A percentile compares a stretch with the other conserved stretches of the same genome.
These are phyloP conservation scores for Drosophila bunnanda DNA, from an alignment of 2,888 invertebrate species.

Conservation along the genomic window DNA sequence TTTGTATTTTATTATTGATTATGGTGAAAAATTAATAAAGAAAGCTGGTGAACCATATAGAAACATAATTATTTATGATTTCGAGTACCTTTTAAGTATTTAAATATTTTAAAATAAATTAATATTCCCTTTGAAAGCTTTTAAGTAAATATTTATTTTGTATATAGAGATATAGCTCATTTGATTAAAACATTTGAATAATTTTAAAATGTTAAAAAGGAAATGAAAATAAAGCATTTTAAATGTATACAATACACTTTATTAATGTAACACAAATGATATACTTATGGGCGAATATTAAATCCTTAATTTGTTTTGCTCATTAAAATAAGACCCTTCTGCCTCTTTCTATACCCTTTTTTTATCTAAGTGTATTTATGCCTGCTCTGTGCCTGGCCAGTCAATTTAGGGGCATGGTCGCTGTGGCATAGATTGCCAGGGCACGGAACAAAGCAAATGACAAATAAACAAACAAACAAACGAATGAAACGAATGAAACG, in stretches of 20 bases:
- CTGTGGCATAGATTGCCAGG: constrained; percentile 73
- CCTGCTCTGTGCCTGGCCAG: constrained; percentile 66
- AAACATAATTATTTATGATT: not conserved
- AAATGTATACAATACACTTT: too few species aligned
- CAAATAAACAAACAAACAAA: constrained; percentile 74
- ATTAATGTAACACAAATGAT: too few species aligned
- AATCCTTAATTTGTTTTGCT: not conserved
- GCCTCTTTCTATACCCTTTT: not conserved
- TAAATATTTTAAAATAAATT: too few species aligned
- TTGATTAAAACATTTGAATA: too few species aligned
- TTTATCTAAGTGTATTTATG: constrained; percentile 31
- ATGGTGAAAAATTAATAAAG: not conserved
- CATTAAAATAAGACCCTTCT: not conserved
- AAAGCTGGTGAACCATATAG: too few species aligned
- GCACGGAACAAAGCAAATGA: constrained; percentile 79
- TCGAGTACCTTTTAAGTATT: not conserved
- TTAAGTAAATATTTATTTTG: too few species aligned
- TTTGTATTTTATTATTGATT: too few species aligned
- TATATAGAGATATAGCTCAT: not conserved
- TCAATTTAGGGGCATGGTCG: constrained; percentile 70
- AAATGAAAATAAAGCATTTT: too few species aligned
- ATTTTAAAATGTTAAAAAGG: too few species aligned
- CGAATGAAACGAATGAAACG: constrained; percentile 58
- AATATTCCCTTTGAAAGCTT: too few species aligned
- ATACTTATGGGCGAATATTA: too few species aligned